Base-by-base conservation (phyloP, 1,140 invertebrate species). In the Neodiprion pinetum region DNA sequence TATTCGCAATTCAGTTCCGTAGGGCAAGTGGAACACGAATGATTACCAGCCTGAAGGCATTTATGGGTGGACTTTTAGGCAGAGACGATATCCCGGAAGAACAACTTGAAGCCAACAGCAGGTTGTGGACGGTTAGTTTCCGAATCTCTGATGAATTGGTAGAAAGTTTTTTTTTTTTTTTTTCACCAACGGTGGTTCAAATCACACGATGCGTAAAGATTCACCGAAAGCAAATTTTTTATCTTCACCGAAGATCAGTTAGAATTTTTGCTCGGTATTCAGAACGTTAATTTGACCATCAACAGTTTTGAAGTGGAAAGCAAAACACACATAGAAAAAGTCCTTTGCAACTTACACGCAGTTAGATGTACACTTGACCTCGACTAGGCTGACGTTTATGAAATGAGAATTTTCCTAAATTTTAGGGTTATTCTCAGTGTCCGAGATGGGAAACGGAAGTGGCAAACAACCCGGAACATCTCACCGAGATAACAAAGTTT, bases 51-150 rank as follows among this genome's bases (percentile, higher is more conserved):
- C 82, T 88, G 74, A 72, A 73, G 23, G 75, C 82, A 11, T 90
- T 90, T 72, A 82, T 85, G 67, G 79, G 85, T 7, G 86, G 85
- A 10, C 50, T 90, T 28, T 88, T 89, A 65, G 81, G 83, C 23
- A 81, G 69, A 48, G n/a, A 76, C n/a, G 77, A 83, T 7, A 67
- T 83, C 7, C 21, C 76, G 7, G 74, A 73, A 0, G 77, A 81
- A 47, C 47, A 75, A n/a, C 68, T 76, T 68, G 48, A 76, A 0
- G 40, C 68, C 2, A 81, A 85, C 11, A 88, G 89, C 65, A 83
- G 82, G 10, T 76, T 86, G 8, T 77, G 86, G 10, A 76, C 77
- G 8, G 86, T 86, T 77, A 81, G 74, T n/a, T 61, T 4, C 53
- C 53, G 53, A 61, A 4, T 61, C 53, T n/a, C 7, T 61, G 1